A percentile compares a stretch with the other conserved stretches of the same genome.
Evolutionary conservation across 1,140 invertebrate species (phyloP).

Genomic region (Cotesia chilonis): DNA sequence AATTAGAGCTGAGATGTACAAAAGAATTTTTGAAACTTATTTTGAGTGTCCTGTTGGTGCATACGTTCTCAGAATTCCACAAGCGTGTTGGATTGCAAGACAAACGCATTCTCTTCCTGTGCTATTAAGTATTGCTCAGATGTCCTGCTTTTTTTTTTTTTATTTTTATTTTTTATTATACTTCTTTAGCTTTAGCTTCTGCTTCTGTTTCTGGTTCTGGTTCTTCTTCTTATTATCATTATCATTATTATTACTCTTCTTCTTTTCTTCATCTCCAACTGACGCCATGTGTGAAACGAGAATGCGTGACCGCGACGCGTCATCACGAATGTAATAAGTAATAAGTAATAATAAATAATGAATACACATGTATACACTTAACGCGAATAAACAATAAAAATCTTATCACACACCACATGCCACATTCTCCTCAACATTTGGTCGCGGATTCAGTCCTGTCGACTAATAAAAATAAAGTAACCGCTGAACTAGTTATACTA

Average conservation of each 20-base stretch:
- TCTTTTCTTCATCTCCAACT: not conserved
- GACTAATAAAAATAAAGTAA: no score
- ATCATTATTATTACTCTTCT: not conserved
- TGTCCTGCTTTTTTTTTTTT: constrained; percentile 17
- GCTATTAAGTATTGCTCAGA: constrained; percentile 52
- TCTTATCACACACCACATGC: not conserved
- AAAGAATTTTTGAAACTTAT: constrained; percentile 37
- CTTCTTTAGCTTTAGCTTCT: not conserved
- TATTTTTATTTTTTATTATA: no score
- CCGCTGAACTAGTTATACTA: no score
- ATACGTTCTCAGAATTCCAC: constrained; percentile 54
- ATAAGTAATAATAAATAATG: not conserved
- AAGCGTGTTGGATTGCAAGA: constrained; percentile 59
- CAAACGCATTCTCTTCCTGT: constrained; percentile 58
- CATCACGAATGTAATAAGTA: constrained; percentile 18
- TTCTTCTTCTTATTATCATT: not conserved
- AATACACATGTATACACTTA: not conserved
- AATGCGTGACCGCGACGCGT: constrained; percentile 28
- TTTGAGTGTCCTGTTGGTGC: not conserved
- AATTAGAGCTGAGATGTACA: constrained; percentile 32
- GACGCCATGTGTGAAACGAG: constrained; percentile 32
- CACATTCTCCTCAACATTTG: not conserved
- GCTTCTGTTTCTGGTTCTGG: not conserved
- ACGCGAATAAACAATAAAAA: no score
- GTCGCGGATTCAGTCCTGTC: not conserved